Evolutionary conservation across 2,797 vertebrate species (phyloP).

Genomic region (Pitangus sulphuratus): DNA sequence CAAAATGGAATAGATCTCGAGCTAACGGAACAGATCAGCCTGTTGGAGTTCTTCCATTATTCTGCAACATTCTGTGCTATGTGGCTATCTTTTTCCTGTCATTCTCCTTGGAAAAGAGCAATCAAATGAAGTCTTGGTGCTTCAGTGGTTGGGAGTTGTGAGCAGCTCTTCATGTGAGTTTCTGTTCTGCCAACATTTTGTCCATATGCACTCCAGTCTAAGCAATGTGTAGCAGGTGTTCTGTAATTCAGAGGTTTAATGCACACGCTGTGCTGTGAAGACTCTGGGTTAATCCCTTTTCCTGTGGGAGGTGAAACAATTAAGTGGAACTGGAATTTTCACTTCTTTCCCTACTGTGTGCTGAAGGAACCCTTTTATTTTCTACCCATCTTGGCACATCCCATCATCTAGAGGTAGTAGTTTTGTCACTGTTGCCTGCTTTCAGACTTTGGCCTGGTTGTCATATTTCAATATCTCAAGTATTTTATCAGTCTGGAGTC

Average conservation of each 20-base stretch:
- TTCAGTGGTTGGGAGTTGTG: background rate
- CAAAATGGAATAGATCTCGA: background rate
- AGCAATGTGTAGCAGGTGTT: background rate
- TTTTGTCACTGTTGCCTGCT: background rate
- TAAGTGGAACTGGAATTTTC: background rate
- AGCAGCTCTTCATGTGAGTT: background rate
- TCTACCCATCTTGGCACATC: background rate
- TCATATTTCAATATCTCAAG: background rate
- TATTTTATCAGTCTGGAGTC: background rate
- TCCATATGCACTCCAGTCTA: background rate
- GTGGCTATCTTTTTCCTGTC: background rate
- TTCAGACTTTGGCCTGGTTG: background rate
- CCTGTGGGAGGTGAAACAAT: slow-evolving; percentile 34
- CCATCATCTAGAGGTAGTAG: background rate
- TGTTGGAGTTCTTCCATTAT: rapidly evolving
- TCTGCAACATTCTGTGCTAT: background rate
- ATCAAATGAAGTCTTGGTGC: background rate
- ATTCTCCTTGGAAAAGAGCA: background rate
- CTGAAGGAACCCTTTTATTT: slow-evolving; percentile 4
- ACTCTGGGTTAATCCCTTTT: slow-evolving; percentile 20
- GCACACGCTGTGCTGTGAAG: background rate
- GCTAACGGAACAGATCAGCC: background rate
- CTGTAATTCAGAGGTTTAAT: background rate
- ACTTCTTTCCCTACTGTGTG: background rate
- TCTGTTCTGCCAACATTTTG: background rate